Conservation (phyloP, 2,888 invertebrate genomes). For the Lasioglossum leucozonium region DNA sequence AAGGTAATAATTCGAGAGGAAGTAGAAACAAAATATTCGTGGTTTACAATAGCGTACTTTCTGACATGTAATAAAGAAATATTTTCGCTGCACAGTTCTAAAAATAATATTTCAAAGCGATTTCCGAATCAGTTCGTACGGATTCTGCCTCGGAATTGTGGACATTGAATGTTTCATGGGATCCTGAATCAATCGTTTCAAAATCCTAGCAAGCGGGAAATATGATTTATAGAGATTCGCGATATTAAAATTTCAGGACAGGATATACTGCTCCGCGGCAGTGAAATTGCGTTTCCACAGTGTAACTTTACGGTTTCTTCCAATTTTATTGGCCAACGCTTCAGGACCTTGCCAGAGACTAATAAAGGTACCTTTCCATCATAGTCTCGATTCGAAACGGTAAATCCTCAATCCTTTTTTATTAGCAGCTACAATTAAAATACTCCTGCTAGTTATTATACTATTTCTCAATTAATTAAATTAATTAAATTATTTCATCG, state of each 20-base stretch:
- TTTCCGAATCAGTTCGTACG: conserved; percentile 1
- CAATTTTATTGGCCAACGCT: conserved; percentile 52
- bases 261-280: conserved; percentile 14
- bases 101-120: neutral
- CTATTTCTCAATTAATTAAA: too few species aligned
- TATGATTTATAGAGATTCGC: conserved; percentile 44
- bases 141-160: neutral
- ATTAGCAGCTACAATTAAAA: neutral
- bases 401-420: neutral
- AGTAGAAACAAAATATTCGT: neutral
- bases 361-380: neutral
- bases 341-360: conserved; percentile 19
- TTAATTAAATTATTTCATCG: too few species aligned
- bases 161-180: conserved; percentile 41
- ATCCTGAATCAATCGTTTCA: conserved; percentile 41
- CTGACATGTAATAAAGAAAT: neutral
- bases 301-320: conserved; percentile 55
- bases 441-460: too few species aligned
- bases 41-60: neutral
- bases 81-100: neutral
- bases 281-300: conserved; percentile 44
- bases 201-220: conserved; percentile 38
- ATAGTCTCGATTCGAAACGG: neutral
- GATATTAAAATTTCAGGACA: conserved; percentile 53
- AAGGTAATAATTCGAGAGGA: neutral